A percentile compares a stretch with the other conserved stretches of the same genome.
These are phyloP conservation scores for Cheilinus undulatus DNA, from an alignment of 2,113 vertebrate genomes.

Conservation along the genomic window DNA sequence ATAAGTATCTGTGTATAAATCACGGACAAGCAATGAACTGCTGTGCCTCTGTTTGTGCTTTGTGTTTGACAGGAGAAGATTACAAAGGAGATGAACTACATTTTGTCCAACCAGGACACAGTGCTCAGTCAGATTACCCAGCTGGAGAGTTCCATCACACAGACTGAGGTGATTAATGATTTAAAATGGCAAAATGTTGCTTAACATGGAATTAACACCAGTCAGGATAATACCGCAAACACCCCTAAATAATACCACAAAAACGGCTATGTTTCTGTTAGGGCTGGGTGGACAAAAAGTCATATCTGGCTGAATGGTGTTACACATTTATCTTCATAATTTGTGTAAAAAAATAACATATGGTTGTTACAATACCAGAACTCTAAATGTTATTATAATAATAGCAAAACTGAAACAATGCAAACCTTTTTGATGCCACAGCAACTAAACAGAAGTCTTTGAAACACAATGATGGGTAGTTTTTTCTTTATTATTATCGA, in stretches of 20 bases:
- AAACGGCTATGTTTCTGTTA: not conserved
- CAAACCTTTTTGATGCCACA: too few species aligned
- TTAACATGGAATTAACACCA: slow-evolving; percentile 8
- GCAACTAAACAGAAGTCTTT: too few species aligned
- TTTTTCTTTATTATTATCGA: too few species aligned
- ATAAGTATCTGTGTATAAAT: not conserved
- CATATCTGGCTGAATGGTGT: too few species aligned
- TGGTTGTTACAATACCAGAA: too few species aligned
- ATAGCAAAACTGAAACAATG: too few species aligned
- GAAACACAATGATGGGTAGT: too few species aligned
- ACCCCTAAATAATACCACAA: slow-evolving; percentile 11
- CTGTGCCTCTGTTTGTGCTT: slow-evolving; percentile 15
- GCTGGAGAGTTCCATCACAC: slow-evolving; percentile 91
- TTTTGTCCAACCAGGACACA: slow-evolving; percentile 93
- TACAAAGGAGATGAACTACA: slow-evolving; percentile 92
- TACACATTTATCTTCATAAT: too few species aligned
- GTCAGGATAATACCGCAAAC: too few species aligned
- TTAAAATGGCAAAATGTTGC: slow-evolving; percentile 2
- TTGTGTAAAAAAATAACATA: too few species aligned
- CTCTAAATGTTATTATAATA: too few species aligned
- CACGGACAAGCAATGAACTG: not conserved
- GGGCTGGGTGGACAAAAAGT: too few species aligned
- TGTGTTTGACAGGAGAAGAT: slow-evolving; percentile 90
- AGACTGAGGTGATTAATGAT: slow-evolving; percentile 88
- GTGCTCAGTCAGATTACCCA: slow-evolving; percentile 93